Evolutionary conservation across 2,113 vertebrate species (phyloP).

Genomic region (Serilophus lunatus): DNA sequence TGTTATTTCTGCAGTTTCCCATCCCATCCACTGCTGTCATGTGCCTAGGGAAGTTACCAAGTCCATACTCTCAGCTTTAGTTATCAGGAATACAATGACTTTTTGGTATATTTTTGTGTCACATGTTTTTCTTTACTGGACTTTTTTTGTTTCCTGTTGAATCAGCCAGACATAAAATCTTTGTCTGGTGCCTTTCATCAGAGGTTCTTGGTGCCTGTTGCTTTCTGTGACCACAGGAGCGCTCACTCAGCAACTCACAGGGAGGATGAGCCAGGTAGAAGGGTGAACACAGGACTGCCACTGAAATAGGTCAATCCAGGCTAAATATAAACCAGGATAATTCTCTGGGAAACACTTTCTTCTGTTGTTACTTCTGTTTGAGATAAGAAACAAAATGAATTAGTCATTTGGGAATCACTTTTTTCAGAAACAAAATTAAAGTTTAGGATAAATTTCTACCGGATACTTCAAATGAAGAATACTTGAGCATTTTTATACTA

Average conservation of each 20-base stretch:
- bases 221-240: not conserved
- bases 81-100: not conserved
- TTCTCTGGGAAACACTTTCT: not conserved
- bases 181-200: not conserved
- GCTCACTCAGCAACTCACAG: not conserved
- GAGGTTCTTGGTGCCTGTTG: not conserved
- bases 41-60: not conserved
- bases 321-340: not conserved
- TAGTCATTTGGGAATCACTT: not conserved
- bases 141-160: not conserved
- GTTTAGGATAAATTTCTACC: not conserved
- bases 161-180: not conserved
- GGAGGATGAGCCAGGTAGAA: not conserved
- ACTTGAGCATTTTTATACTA: not conserved
- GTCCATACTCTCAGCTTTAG: not conserved
- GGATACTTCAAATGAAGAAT: not conserved
- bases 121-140: not conserved
- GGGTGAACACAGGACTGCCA: not conserved
- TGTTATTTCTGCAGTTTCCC: not conserved
- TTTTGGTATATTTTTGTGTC: not conserved
- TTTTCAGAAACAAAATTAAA: not conserved
- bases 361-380: not conserved
- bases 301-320: not conserved
- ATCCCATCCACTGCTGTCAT: not conserved
- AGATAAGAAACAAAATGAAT: not conserved